These are phyloP conservation scores for Myiotriccus ornatus DNA, from an alignment of 2,797 vertebrate species.

Conservation along the genomic window DNA sequence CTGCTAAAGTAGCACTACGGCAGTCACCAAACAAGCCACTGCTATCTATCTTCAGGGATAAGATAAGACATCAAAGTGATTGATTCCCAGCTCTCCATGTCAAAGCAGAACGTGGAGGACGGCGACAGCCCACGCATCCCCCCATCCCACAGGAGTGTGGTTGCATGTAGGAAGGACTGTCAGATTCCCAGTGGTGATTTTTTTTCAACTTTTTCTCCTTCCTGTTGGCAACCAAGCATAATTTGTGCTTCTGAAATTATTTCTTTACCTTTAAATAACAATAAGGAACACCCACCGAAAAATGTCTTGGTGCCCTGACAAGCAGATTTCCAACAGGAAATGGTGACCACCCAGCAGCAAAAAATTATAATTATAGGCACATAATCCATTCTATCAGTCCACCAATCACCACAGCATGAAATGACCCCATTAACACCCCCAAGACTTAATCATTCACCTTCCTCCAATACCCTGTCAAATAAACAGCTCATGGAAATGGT, in stretches of 20 bases:
- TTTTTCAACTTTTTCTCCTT: neutral
- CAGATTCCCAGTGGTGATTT: constrained; percentile 9
- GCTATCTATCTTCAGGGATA: constrained; percentile 51
- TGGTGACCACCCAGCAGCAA: constrained; percentile 26
- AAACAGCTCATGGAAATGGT: constrained; percentile 5
- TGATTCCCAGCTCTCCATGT: constrained; percentile 47
- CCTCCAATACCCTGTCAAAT: neutral
- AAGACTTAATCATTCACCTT: constrained; percentile 9
- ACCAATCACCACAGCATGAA: constrained; percentile 48
- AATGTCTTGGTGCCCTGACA: constrained; percentile 30
- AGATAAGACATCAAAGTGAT: constrained; percentile 74
- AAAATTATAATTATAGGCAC: neutral
- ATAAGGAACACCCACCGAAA: constrained; percentile 15
- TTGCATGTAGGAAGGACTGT: neutral
- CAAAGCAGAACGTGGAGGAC: neutral
- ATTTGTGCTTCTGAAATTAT: constrained; percentile 33
- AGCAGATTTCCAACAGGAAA: constrained; percentile 32
- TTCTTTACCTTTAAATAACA: constrained; percentile 54
- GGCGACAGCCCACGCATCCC: neutral
- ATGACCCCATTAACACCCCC: constrained; percentile 12
- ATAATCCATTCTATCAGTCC: constrained; percentile 43
- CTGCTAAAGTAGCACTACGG: constrained; percentile 14
- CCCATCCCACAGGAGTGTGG: neutral
- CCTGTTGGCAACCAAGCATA: neutral
- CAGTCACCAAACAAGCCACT: constrained; percentile 42